These are phyloP conservation scores for Zaprionus africanus DNA, from an alignment of 1,140 invertebrate species.

Conservation along the genomic window DNA sequence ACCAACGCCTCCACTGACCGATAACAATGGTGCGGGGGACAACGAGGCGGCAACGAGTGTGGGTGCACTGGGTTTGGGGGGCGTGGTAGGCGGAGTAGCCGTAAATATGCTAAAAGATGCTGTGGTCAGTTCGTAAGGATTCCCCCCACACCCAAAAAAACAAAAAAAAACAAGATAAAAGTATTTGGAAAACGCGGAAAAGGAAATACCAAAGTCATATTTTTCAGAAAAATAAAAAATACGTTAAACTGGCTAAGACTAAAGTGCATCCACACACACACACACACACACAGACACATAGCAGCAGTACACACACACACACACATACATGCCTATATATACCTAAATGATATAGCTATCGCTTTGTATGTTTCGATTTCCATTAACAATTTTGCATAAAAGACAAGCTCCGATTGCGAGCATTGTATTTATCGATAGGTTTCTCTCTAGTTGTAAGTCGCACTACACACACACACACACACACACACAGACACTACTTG, in stretches of 20 bases:
- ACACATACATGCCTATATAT: conserved; percentile 28
- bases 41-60: conserved; percentile 6
- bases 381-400: conserved; percentile 72
- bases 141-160: not conserved
- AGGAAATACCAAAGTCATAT: conserved; percentile 82
- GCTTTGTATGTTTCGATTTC: conserved; percentile 66
- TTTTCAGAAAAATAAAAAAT: conserved; percentile 81
- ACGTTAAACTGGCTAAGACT: conserved; percentile 48
- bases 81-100: conserved; percentile 30
- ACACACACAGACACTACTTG: conserved; percentile 21
- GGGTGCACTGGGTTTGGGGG: conserved; percentile 20
- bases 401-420: conserved; percentile 68
- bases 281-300: conserved; percentile 19
- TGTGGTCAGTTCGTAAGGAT: conserved; percentile 66
- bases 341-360: conserved; percentile 35
- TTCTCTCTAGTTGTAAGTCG: conserved; percentile 50
- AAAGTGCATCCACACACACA: conserved; percentile 43
- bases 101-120: conserved; percentile 64
- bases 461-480: conserved; percentile 37
- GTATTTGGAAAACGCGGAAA: conserved; percentile 18
- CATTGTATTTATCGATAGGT: conserved; percentile 73
- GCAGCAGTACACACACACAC: conserved; percentile 18
- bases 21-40: not conserved
- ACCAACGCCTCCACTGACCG: not conserved
- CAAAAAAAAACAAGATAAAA: conserved; percentile 4